Evolutionary conservation across 2,888 invertebrate species (phyloP).

Genomic region (Acronicta aceris): DNA sequence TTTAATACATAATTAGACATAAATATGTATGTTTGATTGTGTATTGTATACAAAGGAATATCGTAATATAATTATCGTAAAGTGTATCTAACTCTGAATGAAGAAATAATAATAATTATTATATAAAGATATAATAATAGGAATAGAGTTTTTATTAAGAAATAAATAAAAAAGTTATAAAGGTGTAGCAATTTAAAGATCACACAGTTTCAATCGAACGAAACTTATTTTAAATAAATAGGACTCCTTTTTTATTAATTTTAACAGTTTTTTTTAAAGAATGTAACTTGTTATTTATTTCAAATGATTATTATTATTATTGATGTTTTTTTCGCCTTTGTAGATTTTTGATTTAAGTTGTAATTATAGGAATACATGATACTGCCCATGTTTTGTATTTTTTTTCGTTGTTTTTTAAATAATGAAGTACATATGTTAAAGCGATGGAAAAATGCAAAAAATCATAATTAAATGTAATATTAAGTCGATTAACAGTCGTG

Average conservation of each 20-base stretch:
- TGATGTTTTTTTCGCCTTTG: slow-evolving; percentile 83
- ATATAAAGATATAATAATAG: slow-evolving; percentile 88
- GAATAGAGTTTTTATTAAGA: slow-evolving; percentile 89
- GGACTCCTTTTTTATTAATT: slow-evolving; percentile 82
- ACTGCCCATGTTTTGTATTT: slow-evolving; percentile 84
- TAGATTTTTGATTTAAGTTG: slow-evolving; percentile 83
- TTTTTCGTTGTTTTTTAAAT: slow-evolving; percentile 65
- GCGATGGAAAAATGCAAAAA: slow-evolving; percentile 58
- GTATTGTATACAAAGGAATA: slow-evolving; percentile 73
- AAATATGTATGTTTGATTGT: slow-evolving; percentile 63
- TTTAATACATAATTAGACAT: slow-evolving; percentile 66
- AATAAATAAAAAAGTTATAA: slow-evolving; percentile 86
- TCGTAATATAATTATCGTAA: slow-evolving; percentile 83
- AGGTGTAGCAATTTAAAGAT: slow-evolving; percentile 80
- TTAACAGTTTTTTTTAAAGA: slow-evolving; percentile 86
- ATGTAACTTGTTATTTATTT: slow-evolving; percentile 89
- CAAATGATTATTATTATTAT: slow-evolving; percentile 89
- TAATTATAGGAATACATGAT: slow-evolving; percentile 85
- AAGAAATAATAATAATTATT: slow-evolving; percentile 87
- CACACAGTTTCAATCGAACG: slow-evolving; percentile 81
- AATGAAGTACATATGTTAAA: slow-evolving; percentile 56
- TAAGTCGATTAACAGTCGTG: slow-evolving; percentile 72
- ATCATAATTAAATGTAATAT: slow-evolving; percentile 56
- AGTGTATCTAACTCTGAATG: slow-evolving; percentile 86
- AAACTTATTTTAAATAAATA: slow-evolving; percentile 76